Conservation (phyloP, 2,888 invertebrate genomes). For the Noctuana brunneofusca region DNA sequence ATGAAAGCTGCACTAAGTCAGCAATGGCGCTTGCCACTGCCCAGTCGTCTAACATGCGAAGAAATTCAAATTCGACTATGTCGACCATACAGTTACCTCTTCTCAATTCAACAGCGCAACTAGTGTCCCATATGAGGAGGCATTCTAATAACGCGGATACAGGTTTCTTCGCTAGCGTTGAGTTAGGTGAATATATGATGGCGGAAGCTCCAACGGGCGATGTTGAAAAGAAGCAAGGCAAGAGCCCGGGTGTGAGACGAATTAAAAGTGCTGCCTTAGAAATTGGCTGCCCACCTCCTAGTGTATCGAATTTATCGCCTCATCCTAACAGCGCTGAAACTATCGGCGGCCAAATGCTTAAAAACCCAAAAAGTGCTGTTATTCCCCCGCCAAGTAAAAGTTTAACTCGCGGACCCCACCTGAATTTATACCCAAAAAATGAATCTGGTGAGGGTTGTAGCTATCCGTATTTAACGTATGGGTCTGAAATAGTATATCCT, state of each 20-base stretch:
- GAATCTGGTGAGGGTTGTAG: slow-evolving; percentile 88
- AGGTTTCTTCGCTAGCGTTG: slow-evolving; percentile 81
- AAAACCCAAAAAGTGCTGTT: slow-evolving; percentile 84
- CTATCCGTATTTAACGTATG: slow-evolving; percentile 87
- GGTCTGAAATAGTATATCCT: slow-evolving; percentile 91
- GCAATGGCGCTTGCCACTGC: slow-evolving; percentile 75
- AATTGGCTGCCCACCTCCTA: slow-evolving; percentile 87
- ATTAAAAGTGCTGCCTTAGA: slow-evolving; percentile 88
- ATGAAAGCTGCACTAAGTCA: slow-evolving; percentile 77
- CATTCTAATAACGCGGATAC: slow-evolving; percentile 85
- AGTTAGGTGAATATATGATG: slow-evolving; percentile 79
- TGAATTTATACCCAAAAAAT: slow-evolving; percentile 86
- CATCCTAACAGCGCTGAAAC: slow-evolving; percentile 92
- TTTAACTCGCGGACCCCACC: slow-evolving; percentile 86
- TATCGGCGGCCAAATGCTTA: slow-evolving; percentile 86
- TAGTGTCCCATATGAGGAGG: slow-evolving; percentile 79
- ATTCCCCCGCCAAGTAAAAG: slow-evolving; percentile 88
- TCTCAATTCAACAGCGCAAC: slow-evolving; percentile 73
- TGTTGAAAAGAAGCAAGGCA: slow-evolving; percentile 75
- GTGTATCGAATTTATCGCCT: slow-evolving; percentile 87
- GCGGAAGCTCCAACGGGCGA: slow-evolving; percentile 76
- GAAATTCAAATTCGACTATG: slow-evolving; percentile 85
- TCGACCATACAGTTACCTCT: slow-evolving; percentile 84
- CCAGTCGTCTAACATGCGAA: slow-evolving; percentile 79
- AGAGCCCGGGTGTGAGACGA: slow-evolving; percentile 84